Evolutionary conservation across 2,888 invertebrate species (phyloP), one percentile per base, ranked within the genome.

Genomic region (Herminia tarsipennalis): DNA sequence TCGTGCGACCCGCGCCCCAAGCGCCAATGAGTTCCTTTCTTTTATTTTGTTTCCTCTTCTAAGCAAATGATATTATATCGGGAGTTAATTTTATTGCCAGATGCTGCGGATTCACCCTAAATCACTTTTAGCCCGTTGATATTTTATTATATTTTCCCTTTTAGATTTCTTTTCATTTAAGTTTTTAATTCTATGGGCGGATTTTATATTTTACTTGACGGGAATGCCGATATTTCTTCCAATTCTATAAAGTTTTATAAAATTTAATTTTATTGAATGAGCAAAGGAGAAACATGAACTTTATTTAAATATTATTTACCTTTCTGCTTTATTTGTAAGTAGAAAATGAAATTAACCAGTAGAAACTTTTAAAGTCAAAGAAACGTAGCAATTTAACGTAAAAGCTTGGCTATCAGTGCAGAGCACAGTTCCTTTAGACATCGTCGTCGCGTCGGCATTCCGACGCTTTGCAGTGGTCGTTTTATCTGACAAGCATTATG

Each of bases 61-160:
- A 70, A 74, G 72, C 76, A 76, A 78, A 80, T 78, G 67, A 74
- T 77, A 79, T 80, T 77, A 79, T 73, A 79, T 78, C 66, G 71
- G 37, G 69, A 73, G 76, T 78, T 78, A 78, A 83, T 79, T 78
- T 70, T 60, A 70, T 73, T 67, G 66, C 66, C 72, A 68, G 67
- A 76, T 66, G 71, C 58, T 65, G 61, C 45, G 20, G 40, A 45
- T 56, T 46, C 56, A 51, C 56, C 46, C 52, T 41, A 47, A 63
- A 65, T 60, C 56, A 59, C 51, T 56, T 65, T 58, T 34, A 45
- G 47, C 25, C 37, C 33, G 49, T 53, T 53, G 29, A 47, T 35
- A 33, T 53, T 53, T 46, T 50, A 43, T 53, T 45, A 47, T 58
- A 42, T 46, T 56, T 54, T 29, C 27, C 33, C 37, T 45, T 61